Evolutionary conservation across 2,888 invertebrate species (phyloP), one percentile per base, ranked within the genome.

Genomic region (Helicoverpa assulta): DNA sequence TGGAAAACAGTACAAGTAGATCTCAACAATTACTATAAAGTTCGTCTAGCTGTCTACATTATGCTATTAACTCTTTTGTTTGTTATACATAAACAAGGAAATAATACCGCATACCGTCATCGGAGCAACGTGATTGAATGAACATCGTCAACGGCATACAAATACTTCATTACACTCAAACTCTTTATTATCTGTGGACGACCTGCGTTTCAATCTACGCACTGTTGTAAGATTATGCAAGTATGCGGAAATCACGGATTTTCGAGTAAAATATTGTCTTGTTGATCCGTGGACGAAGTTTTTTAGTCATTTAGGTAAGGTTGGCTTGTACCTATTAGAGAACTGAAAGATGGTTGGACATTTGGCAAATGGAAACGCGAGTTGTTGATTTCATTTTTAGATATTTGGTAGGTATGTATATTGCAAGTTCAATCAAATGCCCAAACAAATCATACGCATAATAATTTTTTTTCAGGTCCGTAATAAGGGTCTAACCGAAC

Each of bases 11-110:
- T 40, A 40, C n/a, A 54, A 65, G 33, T 26, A 51, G 33, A 8
- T 12, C 4, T 50, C 3, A 26, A 7, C 26, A 26, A 4, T 26
- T 26, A 26, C 16, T 40, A n/a, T 37, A 57, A 12, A 50, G 43
- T 55, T 52, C 21, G 50, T 6, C 40, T 40, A 12, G 40, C 40
- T 10, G 14, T 12, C 14, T n/a, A 8, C 37, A 56, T 54, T 16
- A 56, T 67, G n/a, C 61, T 62, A 12, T 40, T 64, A 59, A 62
- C 43, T 56, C 62, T 68, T 76, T 77, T 76, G 65, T 76, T 66
- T 77, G 63, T 51, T 37, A 54, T n/a, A n/a, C n/a, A n/a, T 77
- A 73, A 73, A 77, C 63, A 78, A 77, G 78, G 78, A 77, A 77
- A 76, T 68, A 65, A 66, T 57, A 57, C 19, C 47, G 8, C 43